Conservation (phyloP, 2,113 vertebrate species). For the Phyllostomus hastatus region DNA sequence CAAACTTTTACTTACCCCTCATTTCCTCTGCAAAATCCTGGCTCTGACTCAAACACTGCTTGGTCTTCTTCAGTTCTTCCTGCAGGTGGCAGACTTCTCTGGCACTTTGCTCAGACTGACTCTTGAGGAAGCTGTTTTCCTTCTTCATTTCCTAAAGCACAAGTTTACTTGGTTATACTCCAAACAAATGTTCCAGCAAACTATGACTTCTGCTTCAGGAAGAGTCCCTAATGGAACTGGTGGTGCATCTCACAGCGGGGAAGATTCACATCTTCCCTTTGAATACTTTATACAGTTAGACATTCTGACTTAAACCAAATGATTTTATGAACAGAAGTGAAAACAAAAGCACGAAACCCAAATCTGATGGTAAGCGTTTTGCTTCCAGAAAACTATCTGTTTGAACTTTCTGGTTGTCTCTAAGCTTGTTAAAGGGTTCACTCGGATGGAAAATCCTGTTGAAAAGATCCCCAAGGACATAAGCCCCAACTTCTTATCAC, state of each 20-base stretch:
- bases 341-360: not conserved
- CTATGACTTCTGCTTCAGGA: not conserved
- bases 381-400: too few relatives aligned
- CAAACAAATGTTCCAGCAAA: not conserved
- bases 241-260: not conserved
- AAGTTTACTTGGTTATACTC: not conserved
- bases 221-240: not conserved
- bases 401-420: not conserved
- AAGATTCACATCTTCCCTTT: not conserved
- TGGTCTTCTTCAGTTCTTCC: constrained; percentile 83
- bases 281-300: not conserved
- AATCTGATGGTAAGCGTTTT: not conserved
- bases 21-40: constrained; percentile 86
- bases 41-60: constrained; percentile 83
- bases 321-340: not conserved
- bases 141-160: constrained; percentile 84
- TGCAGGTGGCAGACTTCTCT: constrained; percentile 83
- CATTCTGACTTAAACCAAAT: not conserved
- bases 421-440: not conserved
- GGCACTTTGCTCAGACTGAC: constrained; percentile 84
- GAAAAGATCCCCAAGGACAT: not conserved
- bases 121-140: constrained; percentile 80
- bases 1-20: constrained; percentile 80
- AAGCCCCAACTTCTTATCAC: not conserved
- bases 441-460: not conserved